phyloP scores from a whole-genome alignment of 2,797 vertebrate genomes.

The Acipenser oxyrinchus region DNA sequence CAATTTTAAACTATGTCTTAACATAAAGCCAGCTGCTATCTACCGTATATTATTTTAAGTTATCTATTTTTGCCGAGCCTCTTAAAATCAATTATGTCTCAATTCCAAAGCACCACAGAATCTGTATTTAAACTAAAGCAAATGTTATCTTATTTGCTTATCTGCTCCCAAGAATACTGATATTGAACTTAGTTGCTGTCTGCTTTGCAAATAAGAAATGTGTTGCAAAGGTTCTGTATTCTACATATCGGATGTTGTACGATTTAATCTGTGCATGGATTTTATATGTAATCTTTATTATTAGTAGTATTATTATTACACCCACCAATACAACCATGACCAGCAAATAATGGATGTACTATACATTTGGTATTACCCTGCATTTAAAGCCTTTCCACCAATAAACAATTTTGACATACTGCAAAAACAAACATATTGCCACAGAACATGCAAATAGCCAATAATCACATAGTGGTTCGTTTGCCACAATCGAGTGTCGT shows the following conservation, averaged over 20 bases:
- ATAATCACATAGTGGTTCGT: conserved; percentile 7
- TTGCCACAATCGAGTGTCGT: no score
- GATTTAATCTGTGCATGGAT: background rate
- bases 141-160: background rate
- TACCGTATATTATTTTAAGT: no score
- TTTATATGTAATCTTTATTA: background rate
- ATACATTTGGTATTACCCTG: no score
- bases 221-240: background rate
- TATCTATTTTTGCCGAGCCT: no score
- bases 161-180: background rate
- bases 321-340: background rate
- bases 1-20: no score
- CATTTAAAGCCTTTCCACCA: no score
- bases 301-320: background rate
- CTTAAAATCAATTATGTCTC: background rate
- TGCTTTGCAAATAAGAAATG: background rate
- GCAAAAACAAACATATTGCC: conserved; percentile 1
- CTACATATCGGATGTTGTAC: background rate
- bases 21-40: no score
- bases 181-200: background rate
- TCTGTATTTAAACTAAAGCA: background rate
- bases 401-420: no score
- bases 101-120: background rate
- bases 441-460: conserved; percentile 4
- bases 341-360: background rate